Percentiles rank a stretch among this genome's conserved stretches.
These are phyloP conservation scores for Embiotoca jacksoni DNA, from an alignment of 2,113 vertebrate genomes.

Conservation along the genomic window DNA sequence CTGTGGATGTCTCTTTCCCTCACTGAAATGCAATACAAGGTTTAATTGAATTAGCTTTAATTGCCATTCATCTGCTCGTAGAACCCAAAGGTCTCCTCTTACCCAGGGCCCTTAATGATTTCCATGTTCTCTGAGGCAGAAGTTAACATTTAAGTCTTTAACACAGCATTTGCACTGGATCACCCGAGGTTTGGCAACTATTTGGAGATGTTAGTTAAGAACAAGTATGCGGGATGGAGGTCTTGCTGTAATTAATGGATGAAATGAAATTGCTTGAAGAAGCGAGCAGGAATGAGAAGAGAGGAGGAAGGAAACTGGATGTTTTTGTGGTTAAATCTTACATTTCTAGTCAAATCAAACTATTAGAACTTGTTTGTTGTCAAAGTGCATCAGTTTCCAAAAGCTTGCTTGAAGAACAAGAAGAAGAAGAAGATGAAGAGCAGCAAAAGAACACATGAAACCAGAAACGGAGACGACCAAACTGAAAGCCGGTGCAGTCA, in stretches of 20 bases:
- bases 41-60: slow-evolving; percentile 74
- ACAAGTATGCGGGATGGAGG: slow-evolving; percentile 1
- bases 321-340: neutral
- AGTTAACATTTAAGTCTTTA: slow-evolving; percentile 31
- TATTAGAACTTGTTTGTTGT: no score
- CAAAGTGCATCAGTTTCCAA: neutral
- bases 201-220: neutral
- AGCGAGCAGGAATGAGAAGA: slow-evolving; percentile 2
- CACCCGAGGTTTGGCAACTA: neutral
- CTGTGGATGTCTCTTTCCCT: slow-evolving; percentile 28
- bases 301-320: neutral
- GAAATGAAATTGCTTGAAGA: neutral
- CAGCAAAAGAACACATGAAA: no score
- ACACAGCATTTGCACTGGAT: slow-evolving; percentile 6
- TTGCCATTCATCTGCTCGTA: slow-evolving; percentile 51
- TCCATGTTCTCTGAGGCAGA: slow-evolving; percentile 64
- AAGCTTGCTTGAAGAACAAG: neutral
- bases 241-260: neutral
- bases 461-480: neutral
- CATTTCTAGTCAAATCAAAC: neutral
- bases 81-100: slow-evolving; percentile 61
- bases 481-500: neutral
- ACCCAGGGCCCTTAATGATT: slow-evolving; percentile 66
- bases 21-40: slow-evolving; percentile 53
- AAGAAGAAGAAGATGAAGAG: no score